Base-by-base conservation (phyloP, 2,797 vertebrate genomes). In the Aeoliscus strigatus region DNA sequence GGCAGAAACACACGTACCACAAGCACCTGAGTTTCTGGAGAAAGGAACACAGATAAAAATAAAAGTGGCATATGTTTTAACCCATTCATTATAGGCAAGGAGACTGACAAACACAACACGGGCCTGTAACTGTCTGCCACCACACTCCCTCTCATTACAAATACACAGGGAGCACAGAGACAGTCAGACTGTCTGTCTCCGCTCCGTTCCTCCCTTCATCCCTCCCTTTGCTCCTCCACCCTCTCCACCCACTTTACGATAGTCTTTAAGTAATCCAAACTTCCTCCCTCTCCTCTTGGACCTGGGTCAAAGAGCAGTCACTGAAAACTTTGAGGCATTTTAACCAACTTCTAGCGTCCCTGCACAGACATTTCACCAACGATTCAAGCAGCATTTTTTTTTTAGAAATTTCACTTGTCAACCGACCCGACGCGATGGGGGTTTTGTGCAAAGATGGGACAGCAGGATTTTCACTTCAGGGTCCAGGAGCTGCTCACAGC, bases 71-170 rank as follows among this genome's bases (percentile, higher is more conserved):
- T 23, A 23, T 23, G 21, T 23, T 23, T 23, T 23, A 23, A 23
- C 21, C 21, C 21, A 4, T 23, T 23, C 21, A 23, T 23, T 23
- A 23, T 4, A 23, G 8, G 21, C 21, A n/a, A n/a, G n/a, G n/a
- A 33, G 24, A 18, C 49, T 34, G 51, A 66, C 37, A 34, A 48
- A 36, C 27, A 24, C 25, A 46, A 39, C 67, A 57, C 1, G 27
- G 33, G 67, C 32, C 60, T 59, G 68, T 52, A 58, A 66, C 60
- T 8, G 58, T 49, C n/a, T n/a, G n/a, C n/a, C n/a, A n/a, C n/a
- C n/a, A n/a, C n/a, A n/a, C 69, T 75, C 77, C 78, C 83, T 86
- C 73, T 88, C 81, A 85, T 84, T 82, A 84, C 58, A 74, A 70
- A 84, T 13, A 66, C 46, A 66, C n/a, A 30, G 39, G 31, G 14